These are phyloP conservation scores for Lucinisca nassula DNA, from an alignment of 2,888 invertebrate genomes.

Conservation along the genomic window DNA sequence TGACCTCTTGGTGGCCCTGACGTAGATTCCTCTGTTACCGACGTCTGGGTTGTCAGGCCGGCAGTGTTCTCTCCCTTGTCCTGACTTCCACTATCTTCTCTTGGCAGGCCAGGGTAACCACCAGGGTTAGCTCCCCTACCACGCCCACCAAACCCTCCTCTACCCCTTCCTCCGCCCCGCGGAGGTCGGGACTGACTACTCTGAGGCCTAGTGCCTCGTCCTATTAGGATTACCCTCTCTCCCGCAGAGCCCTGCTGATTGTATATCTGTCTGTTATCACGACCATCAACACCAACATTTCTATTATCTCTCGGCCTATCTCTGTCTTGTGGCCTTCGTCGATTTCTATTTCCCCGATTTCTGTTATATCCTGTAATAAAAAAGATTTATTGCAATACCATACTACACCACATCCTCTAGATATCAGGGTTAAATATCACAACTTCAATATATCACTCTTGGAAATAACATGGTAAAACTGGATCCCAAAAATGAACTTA, in stretches of 20 bases:
- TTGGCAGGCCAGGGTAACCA: background rate
- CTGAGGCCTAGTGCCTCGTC: conserved; percentile 59
- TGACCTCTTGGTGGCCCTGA: background rate
- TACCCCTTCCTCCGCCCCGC: conserved; percentile 56
- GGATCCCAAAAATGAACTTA: too few relatives aligned
- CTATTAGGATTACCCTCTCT: conserved; percentile 69
- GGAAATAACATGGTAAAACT: too few relatives aligned
- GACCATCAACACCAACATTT: background rate
- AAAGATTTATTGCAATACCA: too few relatives aligned
- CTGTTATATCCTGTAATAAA: conserved; percentile 7
- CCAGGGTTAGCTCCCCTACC: conserved; percentile 23
- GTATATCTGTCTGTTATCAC: conserved; percentile 27
- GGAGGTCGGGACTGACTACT: conserved; percentile 36
- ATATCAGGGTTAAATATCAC: too few relatives aligned
- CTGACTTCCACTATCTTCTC: background rate
- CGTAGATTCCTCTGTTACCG: background rate
- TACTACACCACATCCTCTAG: too few relatives aligned
- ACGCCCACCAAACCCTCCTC: conserved; percentile 54
- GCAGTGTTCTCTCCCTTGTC: background rate
- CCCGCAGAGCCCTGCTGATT: conserved; percentile 44
- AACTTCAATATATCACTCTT: too few relatives aligned
- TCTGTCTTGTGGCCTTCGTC: conserved; percentile 28
- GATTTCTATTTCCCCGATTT: conserved; percentile 25
- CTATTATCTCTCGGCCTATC: conserved; percentile 28
- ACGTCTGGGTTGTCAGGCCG: background rate